Evolutionary conservation across 2,888 invertebrate species (phyloP).

Genomic region (Chaetogeoica ovagalla): DNA sequence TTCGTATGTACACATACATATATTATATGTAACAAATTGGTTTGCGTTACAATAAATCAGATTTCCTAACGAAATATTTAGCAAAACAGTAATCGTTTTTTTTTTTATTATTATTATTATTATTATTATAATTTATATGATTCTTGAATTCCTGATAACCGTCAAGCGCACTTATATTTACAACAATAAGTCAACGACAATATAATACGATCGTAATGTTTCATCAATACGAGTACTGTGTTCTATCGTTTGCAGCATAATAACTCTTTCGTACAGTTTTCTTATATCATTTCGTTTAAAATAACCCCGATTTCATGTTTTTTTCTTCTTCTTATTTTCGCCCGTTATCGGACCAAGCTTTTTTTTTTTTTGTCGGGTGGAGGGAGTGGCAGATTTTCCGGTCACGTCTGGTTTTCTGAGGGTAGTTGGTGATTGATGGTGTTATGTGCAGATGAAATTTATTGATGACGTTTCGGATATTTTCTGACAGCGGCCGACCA

Average conservation of each 20-base stretch:
- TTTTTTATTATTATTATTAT: too few relatives aligned
- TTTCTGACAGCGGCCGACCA: constrained; percentile 33
- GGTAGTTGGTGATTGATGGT: constrained; percentile 43
- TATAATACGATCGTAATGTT: not conserved
- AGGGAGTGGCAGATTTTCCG: constrained; percentile 41
- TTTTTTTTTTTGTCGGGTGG: not conserved
- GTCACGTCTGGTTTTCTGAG: constrained; percentile 44
- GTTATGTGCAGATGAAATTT: constrained; percentile 45
- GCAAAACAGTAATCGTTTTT: not conserved
- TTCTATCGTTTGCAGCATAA: constrained; percentile 8
- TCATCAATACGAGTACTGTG: not conserved
- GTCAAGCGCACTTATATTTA: not conserved
- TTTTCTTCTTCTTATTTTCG: not conserved
- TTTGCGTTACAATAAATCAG: too few relatives aligned
- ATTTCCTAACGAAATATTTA: not conserved
- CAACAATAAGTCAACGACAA: not conserved
- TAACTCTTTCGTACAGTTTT: constrained; percentile 7
- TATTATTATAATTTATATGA: not conserved
- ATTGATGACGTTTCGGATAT: constrained; percentile 51
- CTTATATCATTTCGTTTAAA: constrained; percentile 17
- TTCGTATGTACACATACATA: too few relatives aligned
- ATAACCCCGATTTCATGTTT: constrained; percentile 23
- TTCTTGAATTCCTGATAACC: not conserved
- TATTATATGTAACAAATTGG: too few relatives aligned
- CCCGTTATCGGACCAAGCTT: not conserved